These are phyloP conservation scores for Engraulis encrasicolus DNA, from an alignment of 2,113 vertebrate genomes.

Conservation along the genomic window DNA sequence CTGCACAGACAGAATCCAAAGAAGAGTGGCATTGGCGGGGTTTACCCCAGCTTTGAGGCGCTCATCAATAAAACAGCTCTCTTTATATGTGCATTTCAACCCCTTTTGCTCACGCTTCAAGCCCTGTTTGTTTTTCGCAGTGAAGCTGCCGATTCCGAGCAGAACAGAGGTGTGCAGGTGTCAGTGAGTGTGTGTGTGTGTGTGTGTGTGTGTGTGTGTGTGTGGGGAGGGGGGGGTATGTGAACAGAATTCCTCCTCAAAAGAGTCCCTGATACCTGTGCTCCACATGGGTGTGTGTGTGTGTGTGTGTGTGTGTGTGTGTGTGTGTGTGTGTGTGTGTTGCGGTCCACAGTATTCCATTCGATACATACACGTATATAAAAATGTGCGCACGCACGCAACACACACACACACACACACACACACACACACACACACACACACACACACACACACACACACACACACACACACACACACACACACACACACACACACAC, in stretches of 20 bases:
- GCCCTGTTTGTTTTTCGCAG: constrained; percentile 77
- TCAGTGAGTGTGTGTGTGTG: not conserved
- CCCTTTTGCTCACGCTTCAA: constrained; percentile 74
- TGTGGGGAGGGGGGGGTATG: not conserved
- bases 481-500: too few species aligned
- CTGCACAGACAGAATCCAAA: constrained; percentile 44
- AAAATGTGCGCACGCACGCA: too few species aligned
- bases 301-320: too few species aligned
- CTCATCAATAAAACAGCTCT: constrained; percentile 82
- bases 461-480: too few species aligned
- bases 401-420: too few species aligned
- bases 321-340: too few species aligned
- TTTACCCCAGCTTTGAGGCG: constrained; percentile 65
- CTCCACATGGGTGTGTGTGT: not conserved
- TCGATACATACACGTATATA: too few species aligned
- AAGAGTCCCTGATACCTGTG: constrained; percentile 35
- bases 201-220: not conserved
- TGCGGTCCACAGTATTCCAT: too few species aligned
- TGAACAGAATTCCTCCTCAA: constrained; percentile 51
- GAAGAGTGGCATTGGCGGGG: constrained; percentile 71
- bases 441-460: too few species aligned
- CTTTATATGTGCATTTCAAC: constrained; percentile 75
- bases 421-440: too few species aligned
- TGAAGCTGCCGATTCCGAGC: constrained; percentile 64
- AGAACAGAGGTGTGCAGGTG: constrained; percentile 41